Base-by-base conservation (phyloP, 2,888 invertebrate species). In the Seira ritae region DNA sequence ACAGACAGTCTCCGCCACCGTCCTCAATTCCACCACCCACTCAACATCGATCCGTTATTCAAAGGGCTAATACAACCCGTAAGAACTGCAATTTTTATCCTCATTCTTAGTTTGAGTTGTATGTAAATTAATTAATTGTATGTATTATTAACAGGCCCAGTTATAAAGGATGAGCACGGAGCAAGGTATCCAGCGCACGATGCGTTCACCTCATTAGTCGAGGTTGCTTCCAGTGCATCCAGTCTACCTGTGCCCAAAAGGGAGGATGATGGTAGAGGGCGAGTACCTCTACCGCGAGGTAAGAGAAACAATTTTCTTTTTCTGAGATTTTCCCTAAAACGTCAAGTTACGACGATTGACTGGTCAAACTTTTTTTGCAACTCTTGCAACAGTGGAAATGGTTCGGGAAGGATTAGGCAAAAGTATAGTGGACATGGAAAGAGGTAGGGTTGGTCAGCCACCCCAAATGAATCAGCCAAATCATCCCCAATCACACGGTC, bases 201-300 rank as follows among this genome's bases (percentile, higher is more conserved):
- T 91, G 96, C 97, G 0, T 94, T 97, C 90, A 95, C 95, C 42
- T 96, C 96, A 72, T 92, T 97, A 75, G 97, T 97, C 8, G 96
- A 97, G 90, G 96, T 96, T 15, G 97, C 97, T n/a, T 96, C 96
- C 0, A 95, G 96, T 88, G 97, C 97, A 89, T 96, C 96, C 0
- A 95, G 96, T 90, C 91, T 97, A 89, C 96, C 96, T 0, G 96
- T 97, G 75, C 97, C 96, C 15, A 89, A 90, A 73, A 8, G 62
- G 31, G 84, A 84, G 17, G 89, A 89, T 22, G 88, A 88, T 65
- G 84, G 85, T 50, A 82, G 87, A 37, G 80, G 84, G 69, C 75
- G 86, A 20, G 87, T 88, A 12, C 85, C 85, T 65, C 75, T 89
- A 10, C 89, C 89, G 1, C 79, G 88, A 86, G 89, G 88, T 88